Evolutionary conservation across 1,140 invertebrate genomes (phyloP).

Genomic region (Protaetia brevitarsis): DNA sequence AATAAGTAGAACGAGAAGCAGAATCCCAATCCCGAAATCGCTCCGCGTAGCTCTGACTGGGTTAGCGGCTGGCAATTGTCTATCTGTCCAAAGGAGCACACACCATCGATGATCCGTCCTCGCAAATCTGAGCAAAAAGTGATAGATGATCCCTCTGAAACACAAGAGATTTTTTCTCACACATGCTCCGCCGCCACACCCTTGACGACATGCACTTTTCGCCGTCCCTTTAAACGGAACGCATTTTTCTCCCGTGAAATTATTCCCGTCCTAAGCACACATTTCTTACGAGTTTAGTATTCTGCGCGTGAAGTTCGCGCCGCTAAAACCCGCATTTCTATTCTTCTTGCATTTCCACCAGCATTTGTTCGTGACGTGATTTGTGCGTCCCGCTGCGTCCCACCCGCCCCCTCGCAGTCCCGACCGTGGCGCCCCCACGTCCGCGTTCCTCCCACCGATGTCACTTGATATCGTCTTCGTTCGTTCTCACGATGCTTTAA

Average conservation of each 20-base stretch:
- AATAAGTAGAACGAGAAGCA: no score
- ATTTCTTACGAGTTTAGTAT: conserved; percentile 46
- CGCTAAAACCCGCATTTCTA: conserved; percentile 45
- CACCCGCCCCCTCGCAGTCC: conserved; percentile 23
- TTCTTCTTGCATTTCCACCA: conserved; percentile 44
- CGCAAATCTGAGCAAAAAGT: conserved; percentile 39
- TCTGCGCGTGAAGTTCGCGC: conserved; percentile 40
- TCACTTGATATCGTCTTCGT: conserved; percentile 40
- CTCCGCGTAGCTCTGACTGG: no score
- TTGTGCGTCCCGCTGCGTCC: conserved; percentile 38
- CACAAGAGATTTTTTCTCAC: conserved; percentile 35
- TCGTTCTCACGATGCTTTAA: conserved; percentile 37
- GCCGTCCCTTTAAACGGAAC: conserved; percentile 34
- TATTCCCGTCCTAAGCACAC: conserved; percentile 46
- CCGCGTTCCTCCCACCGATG: conserved; percentile 27
- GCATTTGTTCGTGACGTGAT: conserved; percentile 49
- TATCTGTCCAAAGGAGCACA: not conserved
- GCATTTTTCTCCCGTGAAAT: conserved; percentile 42
- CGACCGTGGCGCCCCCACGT: not conserved
- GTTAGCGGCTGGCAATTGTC: not conserved
- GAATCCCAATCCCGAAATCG: no score
- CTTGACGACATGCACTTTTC: not conserved
- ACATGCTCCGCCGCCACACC: not conserved
- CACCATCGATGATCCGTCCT: conserved; percentile 18
- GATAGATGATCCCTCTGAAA: conserved; percentile 43